Evolutionary conservation across 2,888 invertebrate genomes (phyloP).

Genomic region (Artemia sinica): DNA sequence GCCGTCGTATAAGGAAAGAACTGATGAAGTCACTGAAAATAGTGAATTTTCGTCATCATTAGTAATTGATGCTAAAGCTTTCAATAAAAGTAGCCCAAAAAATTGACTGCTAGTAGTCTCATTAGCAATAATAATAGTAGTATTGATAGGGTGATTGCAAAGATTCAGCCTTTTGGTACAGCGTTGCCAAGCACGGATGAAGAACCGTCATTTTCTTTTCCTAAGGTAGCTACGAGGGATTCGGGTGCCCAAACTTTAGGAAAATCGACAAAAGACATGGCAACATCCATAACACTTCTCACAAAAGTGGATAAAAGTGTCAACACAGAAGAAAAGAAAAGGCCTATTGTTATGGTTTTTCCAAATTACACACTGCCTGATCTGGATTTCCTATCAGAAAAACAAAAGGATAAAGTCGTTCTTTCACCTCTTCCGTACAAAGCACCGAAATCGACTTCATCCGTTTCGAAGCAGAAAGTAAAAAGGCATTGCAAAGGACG

Average conservation of each 20-base stretch:
- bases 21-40: conserved; percentile 13
- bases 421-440: conserved; percentile 18
- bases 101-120: conserved; percentile 2
- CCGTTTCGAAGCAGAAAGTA: conserved; percentile 15
- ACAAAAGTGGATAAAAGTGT: background rate
- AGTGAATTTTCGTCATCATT: conserved; percentile 10
- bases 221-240: conserved; percentile 10
- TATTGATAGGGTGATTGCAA: conserved; percentile 21
- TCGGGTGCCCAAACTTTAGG: conserved; percentile 14
- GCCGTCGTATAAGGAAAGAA: background rate
- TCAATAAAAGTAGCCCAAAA: background rate
- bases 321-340: conserved; percentile 13
- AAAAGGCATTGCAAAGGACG: conserved; percentile 30
- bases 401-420: conserved; percentile 30
- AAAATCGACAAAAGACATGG: conserved; percentile 13
- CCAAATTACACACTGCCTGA: conserved; percentile 79
- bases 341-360: conserved; percentile 59
- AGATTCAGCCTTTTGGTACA: conserved; percentile 21
- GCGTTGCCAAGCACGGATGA: conserved; percentile 20
- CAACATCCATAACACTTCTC: conserved; percentile 4
- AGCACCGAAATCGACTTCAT: background rate
- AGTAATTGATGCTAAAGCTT: conserved; percentile 8
- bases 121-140: conserved; percentile 14
- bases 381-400: conserved; percentile 52
- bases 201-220: conserved; percentile 14